Conservation (phyloP, 2,888 invertebrate species). For the Platerodrilus igneus region DNA sequence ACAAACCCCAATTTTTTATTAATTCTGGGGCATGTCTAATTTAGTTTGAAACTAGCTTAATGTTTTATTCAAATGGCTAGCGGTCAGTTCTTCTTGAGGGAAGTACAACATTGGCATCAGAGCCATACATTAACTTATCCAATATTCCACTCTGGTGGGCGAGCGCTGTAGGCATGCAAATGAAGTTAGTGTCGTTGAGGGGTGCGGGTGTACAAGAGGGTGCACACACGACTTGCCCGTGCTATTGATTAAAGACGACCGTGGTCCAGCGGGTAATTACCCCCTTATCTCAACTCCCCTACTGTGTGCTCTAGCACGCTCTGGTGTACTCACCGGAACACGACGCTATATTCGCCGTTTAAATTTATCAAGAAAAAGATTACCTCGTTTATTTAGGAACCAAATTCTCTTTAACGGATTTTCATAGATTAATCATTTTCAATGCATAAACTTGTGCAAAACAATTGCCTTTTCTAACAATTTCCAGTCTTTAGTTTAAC, state of each 20-base stretch:
- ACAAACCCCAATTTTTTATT: too few species aligned
- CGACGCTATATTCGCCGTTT: conserved; percentile 20
- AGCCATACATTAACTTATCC: conserved; percentile 48
- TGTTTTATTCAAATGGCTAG: conserved; percentile 25
- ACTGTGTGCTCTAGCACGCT: conserved; percentile 24
- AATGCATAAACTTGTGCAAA: too few species aligned
- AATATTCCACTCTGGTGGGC: conserved; percentile 48
- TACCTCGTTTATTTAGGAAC: too few species aligned
- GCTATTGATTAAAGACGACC: conserved; percentile 50
- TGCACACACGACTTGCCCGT: conserved; percentile 37
- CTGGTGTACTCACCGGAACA: conserved; percentile 23
- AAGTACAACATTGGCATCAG: conserved; percentile 30
- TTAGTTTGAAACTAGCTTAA: conserved; percentile 21
- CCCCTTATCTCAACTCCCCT: conserved; percentile 43
- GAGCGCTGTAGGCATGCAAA: conserved; percentile 48
- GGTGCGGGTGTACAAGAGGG: conserved; percentile 30
- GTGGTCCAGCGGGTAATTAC: conserved; percentile 49
- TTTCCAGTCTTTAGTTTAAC: too few species aligned
- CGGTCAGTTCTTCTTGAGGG: conserved; percentile 32
- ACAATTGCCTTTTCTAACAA: too few species aligned
- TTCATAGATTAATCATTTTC: too few species aligned
- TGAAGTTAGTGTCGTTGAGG: conserved; percentile 47
- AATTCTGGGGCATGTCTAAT: too few species aligned
- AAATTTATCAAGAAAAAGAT: conserved; percentile 20
- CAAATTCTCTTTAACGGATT: too few species aligned